Percentiles rank a stretch among this genome's conserved stretches.
phyloP scores from a whole-genome alignment of 2,797 vertebrate genomes.

The Valencia hispanica region DNA sequence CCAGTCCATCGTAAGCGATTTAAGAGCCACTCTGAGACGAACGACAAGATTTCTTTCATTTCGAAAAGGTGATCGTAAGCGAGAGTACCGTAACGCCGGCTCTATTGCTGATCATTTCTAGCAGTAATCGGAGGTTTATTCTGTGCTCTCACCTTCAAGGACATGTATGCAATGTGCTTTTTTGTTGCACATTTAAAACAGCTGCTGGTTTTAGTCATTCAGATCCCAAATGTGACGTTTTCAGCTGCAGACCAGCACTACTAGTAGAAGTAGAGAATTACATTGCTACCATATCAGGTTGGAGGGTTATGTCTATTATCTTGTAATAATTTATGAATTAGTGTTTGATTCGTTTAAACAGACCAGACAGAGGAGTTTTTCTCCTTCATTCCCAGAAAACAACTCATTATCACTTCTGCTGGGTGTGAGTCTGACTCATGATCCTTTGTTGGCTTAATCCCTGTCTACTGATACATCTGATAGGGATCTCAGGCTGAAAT shows the following conservation, averaged over 20 bases:
- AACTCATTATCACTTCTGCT: slow-evolving; percentile 67
- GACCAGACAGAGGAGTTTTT: slow-evolving; percentile 50
- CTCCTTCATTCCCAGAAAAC: slow-evolving; percentile 56
- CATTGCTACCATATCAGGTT: slow-evolving; percentile 5
- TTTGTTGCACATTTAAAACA: neutral
- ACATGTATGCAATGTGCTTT: neutral
- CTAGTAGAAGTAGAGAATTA: neutral
- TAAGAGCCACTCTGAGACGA: no score
- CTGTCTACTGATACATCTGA: slow-evolving; percentile 71
- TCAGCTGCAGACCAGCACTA: neutral
- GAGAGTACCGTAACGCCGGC: no score
- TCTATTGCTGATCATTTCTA: neutral
- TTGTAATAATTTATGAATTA: slow-evolving; percentile 47
- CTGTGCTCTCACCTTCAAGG: neutral
- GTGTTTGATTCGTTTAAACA: slow-evolving; percentile 24
- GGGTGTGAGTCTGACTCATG: slow-evolving; percentile 42
- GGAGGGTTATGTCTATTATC: slow-evolving; percentile 2
- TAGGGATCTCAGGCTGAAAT: slow-evolving; percentile 68
- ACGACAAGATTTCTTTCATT: no score
- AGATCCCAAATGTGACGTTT: neutral
- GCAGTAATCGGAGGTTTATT: neutral
- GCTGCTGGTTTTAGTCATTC: neutral
- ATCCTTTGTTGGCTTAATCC: slow-evolving; percentile 61
- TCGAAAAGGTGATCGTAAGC: no score
- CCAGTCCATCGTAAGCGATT: no score